Percentiles rank a stretch among this genome's conserved stretches.
These are phyloP conservation scores for Pterocles burchelli DNA, from an alignment of 2,113 vertebrate species.

Conservation along the genomic window DNA sequence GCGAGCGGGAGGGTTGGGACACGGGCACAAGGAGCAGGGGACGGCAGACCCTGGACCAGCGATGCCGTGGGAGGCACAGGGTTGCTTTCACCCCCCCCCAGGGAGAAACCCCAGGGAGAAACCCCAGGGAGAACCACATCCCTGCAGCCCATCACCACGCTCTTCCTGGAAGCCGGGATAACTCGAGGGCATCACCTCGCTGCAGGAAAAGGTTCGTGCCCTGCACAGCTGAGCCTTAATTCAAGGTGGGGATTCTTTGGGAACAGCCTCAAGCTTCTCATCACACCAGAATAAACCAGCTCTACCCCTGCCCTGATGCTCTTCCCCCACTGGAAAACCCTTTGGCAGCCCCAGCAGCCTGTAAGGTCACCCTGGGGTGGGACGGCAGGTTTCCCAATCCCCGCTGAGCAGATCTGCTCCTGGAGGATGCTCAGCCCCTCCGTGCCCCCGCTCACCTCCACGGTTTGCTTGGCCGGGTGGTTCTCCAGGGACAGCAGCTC, in stretches of 20 bases:
- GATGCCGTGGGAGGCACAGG: neutral
- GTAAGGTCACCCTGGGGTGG: neutral
- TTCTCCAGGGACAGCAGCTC: conserved; percentile 89
- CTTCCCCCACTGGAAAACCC: neutral
- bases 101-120: neutral
- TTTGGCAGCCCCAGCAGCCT: neutral
- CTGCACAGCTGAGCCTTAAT: too few species aligned
- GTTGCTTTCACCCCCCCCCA: neutral
- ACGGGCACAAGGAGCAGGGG: neutral
- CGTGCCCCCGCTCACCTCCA: conserved; percentile 80
- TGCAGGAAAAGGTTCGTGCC: neutral
- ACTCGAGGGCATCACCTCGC: neutral
- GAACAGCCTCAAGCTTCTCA: neutral
- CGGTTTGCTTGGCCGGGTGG: conserved; percentile 91
- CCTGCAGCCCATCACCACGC: neutral
- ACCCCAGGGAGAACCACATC: neutral
- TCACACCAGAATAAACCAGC: neutral
- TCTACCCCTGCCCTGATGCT: neutral
- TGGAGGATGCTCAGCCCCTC: accelerated
- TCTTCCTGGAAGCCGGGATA: neutral
- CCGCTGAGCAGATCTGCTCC: neutral
- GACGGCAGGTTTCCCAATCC: accelerated
- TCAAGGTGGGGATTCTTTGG: neutral
- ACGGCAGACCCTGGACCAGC: accelerated
- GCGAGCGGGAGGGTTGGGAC: neutral